Evolutionary conservation across 2,113 vertebrate species (phyloP).

Genomic region (Anoura caudifer): DNA sequence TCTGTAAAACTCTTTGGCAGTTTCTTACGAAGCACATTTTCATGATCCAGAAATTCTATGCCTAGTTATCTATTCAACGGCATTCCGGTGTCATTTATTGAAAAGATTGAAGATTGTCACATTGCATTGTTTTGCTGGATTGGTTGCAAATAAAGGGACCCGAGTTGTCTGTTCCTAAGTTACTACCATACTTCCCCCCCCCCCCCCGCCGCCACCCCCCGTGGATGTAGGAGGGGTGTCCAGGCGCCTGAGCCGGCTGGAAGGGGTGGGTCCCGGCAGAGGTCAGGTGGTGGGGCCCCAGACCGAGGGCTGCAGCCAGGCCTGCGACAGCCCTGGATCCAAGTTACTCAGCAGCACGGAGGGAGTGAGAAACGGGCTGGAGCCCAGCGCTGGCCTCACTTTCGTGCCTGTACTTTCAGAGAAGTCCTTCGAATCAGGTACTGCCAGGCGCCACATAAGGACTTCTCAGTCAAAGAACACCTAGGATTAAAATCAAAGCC

Average conservation of each 20-base stretch:
- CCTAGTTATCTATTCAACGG: background rate
- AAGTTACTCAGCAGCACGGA: accelerated
- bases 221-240: too few species aligned
- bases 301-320: too few species aligned
- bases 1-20: background rate
- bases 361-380: background rate
- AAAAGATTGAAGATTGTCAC: background rate
- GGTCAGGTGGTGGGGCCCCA: background rate
- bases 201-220: too few species aligned
- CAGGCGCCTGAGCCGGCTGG: background rate
- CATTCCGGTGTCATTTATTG: background rate
- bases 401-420: accelerated
- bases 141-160: background rate
- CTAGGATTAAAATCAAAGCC: background rate
- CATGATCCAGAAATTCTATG: background rate
- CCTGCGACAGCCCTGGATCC: too few species aligned
- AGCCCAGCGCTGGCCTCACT: accelerated
- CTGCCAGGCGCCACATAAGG: too few species aligned
- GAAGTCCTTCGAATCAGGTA: background rate
- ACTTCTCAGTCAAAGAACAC: background rate
- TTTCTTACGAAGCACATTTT: background rate
- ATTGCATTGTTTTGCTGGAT: background rate
- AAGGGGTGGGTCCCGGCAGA: background rate
- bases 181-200: accelerated
- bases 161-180: background rate